Base-by-base conservation (phyloP, 2,797 vertebrate species). In the Neosalanx taihuensis region DNA sequence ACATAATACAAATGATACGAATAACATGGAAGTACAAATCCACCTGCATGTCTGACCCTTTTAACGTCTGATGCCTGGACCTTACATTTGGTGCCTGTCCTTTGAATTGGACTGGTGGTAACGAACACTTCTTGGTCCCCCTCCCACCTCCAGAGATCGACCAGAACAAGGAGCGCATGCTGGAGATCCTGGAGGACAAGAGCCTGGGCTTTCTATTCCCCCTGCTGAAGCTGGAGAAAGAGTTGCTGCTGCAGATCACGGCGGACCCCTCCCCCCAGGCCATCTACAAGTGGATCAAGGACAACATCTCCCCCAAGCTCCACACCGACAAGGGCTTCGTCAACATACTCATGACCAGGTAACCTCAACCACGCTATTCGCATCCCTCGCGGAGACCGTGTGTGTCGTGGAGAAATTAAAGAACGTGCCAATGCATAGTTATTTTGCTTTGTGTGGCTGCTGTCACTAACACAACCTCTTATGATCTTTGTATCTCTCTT, bases 271-370 rank as follows among this genome's bases (percentile, higher is more conserved):
- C 96, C 83, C 97, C 97, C 83, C 97, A 98, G 91, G 91, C 95
- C 84, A 97, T 99, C 91, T 99, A 99, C 90, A 99, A 99, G 90
- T 99, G 97, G 97, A 99, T 99, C 86, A 99, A 99, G 91, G 97
- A 99, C 90, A 99, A 98, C 90, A 97, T 99, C 91, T 98, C 97
- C 76, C 96, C 95, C 78, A 98, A 95, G 90, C 96, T 99, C 77
- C 97, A 99, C 93, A 94, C 94, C 30, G 97, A 99, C 90, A 98
- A 97, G 92, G 97, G 97, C 91, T 99, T 99, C 88, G 94, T 99
- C 91, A 99, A 99, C 95, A 99, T 99, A 91, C 95, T 99, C 90
- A 96, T 99, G 94, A 99, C 97, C 88, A 99, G 97, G 97, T 98
- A 82, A 81, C 31, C 60, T 13, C 35, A 12, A 17, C 1, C 17